Conservation (phyloP, 2,113 vertebrate species). For the Anolis carolinensis region DNA sequence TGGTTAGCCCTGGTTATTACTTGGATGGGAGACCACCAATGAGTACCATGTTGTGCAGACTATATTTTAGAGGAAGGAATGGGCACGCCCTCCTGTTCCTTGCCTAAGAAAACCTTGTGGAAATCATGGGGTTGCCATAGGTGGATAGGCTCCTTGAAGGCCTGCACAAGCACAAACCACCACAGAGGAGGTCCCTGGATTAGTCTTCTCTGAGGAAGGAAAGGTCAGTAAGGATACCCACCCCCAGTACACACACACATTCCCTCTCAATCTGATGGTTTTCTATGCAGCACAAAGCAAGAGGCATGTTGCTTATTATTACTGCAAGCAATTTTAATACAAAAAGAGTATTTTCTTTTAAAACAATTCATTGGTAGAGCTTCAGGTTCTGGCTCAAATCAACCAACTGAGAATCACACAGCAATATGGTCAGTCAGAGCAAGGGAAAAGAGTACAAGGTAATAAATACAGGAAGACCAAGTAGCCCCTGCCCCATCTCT, state of each 20-base stretch:
- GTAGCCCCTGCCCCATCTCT: conserved; percentile 59
- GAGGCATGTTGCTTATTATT: conserved; percentile 80
- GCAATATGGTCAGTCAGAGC: conserved; percentile 78
- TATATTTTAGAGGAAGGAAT: too few species aligned
- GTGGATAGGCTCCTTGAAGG: too few species aligned
- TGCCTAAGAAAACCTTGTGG: too few species aligned
- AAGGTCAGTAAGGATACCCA: too few species aligned
- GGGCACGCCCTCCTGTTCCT: too few species aligned
- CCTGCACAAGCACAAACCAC: too few species aligned
- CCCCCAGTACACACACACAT: too few species aligned
- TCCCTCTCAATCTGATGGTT: fast-evolving
- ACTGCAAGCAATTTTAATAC: conserved; percentile 99
- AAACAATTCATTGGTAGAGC: conserved; percentile 90
- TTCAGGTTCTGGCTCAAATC: conserved; percentile 80
- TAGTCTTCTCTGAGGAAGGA: background rate
- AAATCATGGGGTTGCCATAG: too few species aligned
- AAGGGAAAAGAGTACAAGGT: conserved; percentile 64
- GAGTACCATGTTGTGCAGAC: too few species aligned
- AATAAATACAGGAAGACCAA: conserved; percentile 74
- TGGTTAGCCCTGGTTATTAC: too few species aligned
- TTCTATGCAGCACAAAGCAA: conserved; percentile 60
- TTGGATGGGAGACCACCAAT: too few species aligned
- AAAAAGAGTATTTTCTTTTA: conserved; percentile 87
- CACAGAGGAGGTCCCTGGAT: background rate
- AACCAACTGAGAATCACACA: conserved; percentile 89